These are phyloP conservation scores for Lepus europaeus DNA, from an alignment of 2,113 vertebrate species.

Conservation along the genomic window DNA sequence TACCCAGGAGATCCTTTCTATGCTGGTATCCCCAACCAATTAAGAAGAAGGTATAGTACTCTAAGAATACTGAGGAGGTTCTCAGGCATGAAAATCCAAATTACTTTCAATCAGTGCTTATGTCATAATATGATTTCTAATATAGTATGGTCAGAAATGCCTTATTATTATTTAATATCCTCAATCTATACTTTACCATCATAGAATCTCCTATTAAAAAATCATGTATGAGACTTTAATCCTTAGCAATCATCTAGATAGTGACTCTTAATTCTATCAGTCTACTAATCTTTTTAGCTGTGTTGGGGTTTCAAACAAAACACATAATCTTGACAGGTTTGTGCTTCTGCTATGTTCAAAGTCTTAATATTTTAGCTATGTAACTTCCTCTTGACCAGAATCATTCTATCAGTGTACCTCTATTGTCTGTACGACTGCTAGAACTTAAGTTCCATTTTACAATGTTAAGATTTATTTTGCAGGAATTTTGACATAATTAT, in stretches of 20 bases:
- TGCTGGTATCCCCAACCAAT: constrained; percentile 13
- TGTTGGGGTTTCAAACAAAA: neutral
- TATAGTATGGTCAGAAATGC: constrained; percentile 54
- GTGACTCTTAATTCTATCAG: constrained; percentile 11
- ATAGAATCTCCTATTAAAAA: constrained; percentile 31
- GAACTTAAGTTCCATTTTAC: constrained; percentile 55
- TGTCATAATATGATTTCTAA: constrained; percentile 44
- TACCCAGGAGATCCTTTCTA: constrained; percentile 36
- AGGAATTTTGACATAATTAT: constrained; percentile 44
- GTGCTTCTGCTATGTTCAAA: constrained; percentile 52
- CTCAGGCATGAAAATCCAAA: constrained; percentile 50
- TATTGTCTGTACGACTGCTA: constrained; percentile 20
- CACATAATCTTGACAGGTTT: neutral
- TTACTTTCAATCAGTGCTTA: constrained; percentile 57
- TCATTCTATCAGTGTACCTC: constrained; percentile 14
- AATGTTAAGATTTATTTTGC: constrained; percentile 23
- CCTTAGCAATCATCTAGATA: constrained; percentile 55
- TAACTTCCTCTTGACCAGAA: constrained; percentile 39
- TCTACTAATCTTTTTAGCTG: constrained; percentile 1
- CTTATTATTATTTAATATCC: constrained; percentile 48
- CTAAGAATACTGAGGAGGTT: constrained; percentile 48
- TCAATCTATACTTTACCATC: constrained; percentile 50
- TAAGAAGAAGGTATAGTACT: neutral
- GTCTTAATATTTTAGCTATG: constrained; percentile 45
- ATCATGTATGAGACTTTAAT: constrained; percentile 9